Evolutionary conservation across 2,888 invertebrate genomes (phyloP).

Genomic region (Tromatobia lineatoria): DNA sequence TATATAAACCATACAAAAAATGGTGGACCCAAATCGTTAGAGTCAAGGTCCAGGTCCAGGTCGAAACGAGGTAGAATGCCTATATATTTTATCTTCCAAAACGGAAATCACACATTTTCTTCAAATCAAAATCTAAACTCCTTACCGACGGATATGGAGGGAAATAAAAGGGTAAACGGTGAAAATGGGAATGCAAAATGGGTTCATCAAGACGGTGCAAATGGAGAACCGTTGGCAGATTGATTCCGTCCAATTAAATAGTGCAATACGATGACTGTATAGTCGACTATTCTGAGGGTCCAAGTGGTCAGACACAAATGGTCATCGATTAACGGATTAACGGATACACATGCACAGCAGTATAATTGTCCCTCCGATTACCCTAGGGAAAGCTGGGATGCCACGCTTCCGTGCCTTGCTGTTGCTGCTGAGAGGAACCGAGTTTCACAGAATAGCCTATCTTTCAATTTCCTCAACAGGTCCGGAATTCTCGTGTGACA

Average conservation of each 20-base stretch:
- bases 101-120: too few relatives aligned
- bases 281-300: constrained; percentile 35
- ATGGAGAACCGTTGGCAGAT: constrained; percentile 32
- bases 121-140: neutral
- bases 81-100: too few relatives aligned
- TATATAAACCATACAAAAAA: too few relatives aligned
- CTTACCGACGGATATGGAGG: neutral
- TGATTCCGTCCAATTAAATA: constrained; percentile 60
- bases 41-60: too few relatives aligned
- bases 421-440: constrained; percentile 40
- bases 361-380: constrained; percentile 59
- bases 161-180: neutral
- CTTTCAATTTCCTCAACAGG: constrained; percentile 71
- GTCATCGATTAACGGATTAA: constrained; percentile 68
- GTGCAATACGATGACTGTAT: constrained; percentile 47
- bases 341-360: constrained; percentile 42
- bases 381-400: constrained; percentile 48
- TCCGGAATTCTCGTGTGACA: constrained; percentile 64
- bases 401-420: constrained; percentile 34
- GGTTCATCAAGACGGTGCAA: constrained; percentile 25
- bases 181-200: constrained; percentile 1
- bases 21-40: too few relatives aligned
- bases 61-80: too few relatives aligned
- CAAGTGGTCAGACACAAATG: constrained; percentile 65
- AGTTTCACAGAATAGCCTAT: constrained; percentile 56